phyloP scores from a whole-genome alignment of 1,140 invertebrate species.

The Camponotus vicinus region DNA sequence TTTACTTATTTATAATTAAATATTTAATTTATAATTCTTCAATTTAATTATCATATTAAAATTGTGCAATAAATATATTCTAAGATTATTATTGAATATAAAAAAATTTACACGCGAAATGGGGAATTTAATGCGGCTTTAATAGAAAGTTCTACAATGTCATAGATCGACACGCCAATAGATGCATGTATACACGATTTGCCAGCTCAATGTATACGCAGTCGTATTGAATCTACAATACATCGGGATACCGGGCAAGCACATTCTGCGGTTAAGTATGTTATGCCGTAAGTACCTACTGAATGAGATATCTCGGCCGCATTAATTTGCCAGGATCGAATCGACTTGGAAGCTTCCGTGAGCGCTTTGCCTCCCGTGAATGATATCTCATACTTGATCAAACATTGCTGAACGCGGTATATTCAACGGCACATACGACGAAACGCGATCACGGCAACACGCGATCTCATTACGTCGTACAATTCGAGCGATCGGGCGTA shows the following conservation, averaged over 20 bases:
- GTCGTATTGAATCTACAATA: constrained; percentile 24
- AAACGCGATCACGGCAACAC: constrained; percentile 40
- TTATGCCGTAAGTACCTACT: constrained; percentile 58
- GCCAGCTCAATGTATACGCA: background rate
- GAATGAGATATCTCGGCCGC: constrained; percentile 74
- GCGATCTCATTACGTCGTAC: constrained; percentile 71
- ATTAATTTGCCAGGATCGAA: constrained; percentile 80
- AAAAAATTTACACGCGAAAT: background rate
- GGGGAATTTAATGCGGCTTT: background rate
- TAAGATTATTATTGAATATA: background rate
- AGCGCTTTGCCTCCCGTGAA: constrained; percentile 68
- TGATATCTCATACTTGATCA: constrained; percentile 77
- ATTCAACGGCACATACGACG: constrained; percentile 39
- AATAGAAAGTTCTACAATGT: constrained; percentile 58
- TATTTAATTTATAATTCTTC: background rate
- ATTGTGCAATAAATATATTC: background rate
- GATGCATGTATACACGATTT: constrained; percentile 41
- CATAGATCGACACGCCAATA: constrained; percentile 44
- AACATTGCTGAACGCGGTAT: constrained; percentile 46
- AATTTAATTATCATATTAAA: background rate
- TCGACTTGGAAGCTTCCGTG: constrained; percentile 73
- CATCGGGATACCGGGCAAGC: background rate
- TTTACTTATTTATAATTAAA: background rate
- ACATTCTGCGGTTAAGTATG: constrained; percentile 43
- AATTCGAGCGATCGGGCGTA: constrained; percentile 49